Conservation (phyloP, 2,888 invertebrate genomes). For the Drosophila parthenogenetica region DNA sequence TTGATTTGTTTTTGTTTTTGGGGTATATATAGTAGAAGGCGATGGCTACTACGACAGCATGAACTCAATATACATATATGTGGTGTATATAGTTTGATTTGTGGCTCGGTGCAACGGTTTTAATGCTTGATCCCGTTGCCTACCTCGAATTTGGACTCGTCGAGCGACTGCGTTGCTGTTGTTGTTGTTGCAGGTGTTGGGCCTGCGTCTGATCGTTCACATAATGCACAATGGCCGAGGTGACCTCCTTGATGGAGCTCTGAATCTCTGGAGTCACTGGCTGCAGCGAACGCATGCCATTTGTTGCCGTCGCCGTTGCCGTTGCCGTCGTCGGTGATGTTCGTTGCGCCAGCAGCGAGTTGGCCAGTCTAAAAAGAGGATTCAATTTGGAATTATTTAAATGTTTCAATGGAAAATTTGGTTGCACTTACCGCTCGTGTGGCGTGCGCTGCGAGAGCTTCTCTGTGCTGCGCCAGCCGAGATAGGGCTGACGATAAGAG, state of each 20-base stretch:
- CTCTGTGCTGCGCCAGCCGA: conserved; percentile 96
- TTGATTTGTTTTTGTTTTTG: not conserved
- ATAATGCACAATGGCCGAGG: conserved; percentile 96
- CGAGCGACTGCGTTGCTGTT: conserved; percentile 85
- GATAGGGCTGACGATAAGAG: conserved; percentile 94
- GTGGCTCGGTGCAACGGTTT: conserved; percentile 11
- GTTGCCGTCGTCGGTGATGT: conserved; percentile 56
- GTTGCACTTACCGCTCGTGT: conserved; percentile 88
- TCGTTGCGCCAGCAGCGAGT: conserved; percentile 87
- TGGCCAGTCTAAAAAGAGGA: conserved; percentile 87
- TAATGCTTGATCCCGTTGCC: conserved; percentile 46
- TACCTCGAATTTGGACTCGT: conserved; percentile 85
- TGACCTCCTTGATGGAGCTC: conserved; percentile 95
- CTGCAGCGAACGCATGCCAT: conserved; percentile 59
- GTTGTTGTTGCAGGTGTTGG: conserved; percentile 82
- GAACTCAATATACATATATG: conserved; percentile 8
- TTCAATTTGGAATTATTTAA: not conserved
- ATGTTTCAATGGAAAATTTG: not conserved
- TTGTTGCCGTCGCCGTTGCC: conserved; percentile 55
- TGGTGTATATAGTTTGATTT: conserved; percentile 9
- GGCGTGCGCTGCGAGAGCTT: conserved; percentile 92
- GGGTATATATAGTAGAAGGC: conserved; percentile 10
- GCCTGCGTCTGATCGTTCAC: conserved; percentile 89
- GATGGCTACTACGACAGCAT: conserved; percentile 42
- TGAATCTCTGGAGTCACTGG: conserved; percentile 89